These are phyloP conservation scores for Etia nguti DNA, from an alignment of 2,113 vertebrate species.

Conservation along the genomic window DNA sequence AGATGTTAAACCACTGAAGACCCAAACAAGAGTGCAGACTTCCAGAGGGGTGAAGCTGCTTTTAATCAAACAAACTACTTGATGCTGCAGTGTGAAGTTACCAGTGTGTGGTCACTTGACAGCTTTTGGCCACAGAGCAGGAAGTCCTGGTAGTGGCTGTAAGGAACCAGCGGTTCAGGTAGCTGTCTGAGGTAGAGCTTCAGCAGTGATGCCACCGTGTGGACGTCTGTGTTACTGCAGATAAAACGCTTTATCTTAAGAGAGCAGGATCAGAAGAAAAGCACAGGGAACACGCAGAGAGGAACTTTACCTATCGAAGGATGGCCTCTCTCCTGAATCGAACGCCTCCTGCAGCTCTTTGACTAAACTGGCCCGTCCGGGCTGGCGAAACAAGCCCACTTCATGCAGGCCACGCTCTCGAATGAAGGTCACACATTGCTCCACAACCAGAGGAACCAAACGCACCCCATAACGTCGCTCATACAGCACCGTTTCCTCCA, in stretches of 20 bases:
- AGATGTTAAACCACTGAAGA: background rate
- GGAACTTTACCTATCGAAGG: constrained; percentile 67
- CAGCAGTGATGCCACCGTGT: constrained; percentile 77
- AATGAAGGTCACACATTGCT: constrained; percentile 77
- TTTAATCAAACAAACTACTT: background rate
- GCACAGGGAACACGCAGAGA: background rate
- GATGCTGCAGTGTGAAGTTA: background rate
- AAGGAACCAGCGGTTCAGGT: constrained; percentile 76
- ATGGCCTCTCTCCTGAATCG: constrained; percentile 73
- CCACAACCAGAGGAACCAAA: constrained; percentile 74
- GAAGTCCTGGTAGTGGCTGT: constrained; percentile 70
- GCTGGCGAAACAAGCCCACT: constrained; percentile 75
- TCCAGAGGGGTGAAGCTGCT: background rate
- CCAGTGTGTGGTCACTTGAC: constrained; percentile 51
- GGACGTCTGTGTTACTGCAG: constrained; percentile 74
- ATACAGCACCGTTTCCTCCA: constrained; percentile 76
- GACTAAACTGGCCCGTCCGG: constrained; percentile 74
- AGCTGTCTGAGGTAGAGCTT: constrained; percentile 78
- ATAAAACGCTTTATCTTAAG: background rate
- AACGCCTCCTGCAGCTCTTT: constrained; percentile 76
- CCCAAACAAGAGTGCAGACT: background rate
- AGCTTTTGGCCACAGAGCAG: constrained; percentile 66
- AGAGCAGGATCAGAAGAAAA: background rate
- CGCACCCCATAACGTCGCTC: constrained; percentile 72
- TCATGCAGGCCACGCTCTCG: constrained; percentile 67